phyloP scores from a whole-genome alignment of 2,888 invertebrate genomes.

The Scaptomyza cyrtandrae region DNA sequence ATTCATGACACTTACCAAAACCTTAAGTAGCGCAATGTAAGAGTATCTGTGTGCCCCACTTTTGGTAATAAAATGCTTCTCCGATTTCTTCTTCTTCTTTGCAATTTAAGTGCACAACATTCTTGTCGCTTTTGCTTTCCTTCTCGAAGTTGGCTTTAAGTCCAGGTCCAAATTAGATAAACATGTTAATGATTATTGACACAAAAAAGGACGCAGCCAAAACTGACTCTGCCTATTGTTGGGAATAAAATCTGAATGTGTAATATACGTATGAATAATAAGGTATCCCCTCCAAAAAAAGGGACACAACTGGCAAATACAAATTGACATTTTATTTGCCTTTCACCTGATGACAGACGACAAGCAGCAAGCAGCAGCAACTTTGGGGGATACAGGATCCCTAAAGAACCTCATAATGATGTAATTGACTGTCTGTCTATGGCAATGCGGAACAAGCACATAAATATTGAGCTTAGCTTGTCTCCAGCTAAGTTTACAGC shows the following conservation, averaged over 20 bases:
- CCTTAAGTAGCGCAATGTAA: slow-evolving; percentile 56
- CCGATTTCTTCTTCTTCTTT: slow-evolving; percentile 8
- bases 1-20: slow-evolving; percentile 47
- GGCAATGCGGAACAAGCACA: slow-evolving; percentile 34
- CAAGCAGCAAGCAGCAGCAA: slow-evolving; percentile 27
- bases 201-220: slow-evolving; percentile 61
- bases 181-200: slow-evolving; percentile 77
- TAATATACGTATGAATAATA: slow-evolving; percentile 77
- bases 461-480: slow-evolving; percentile 42
- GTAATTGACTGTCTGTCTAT: slow-evolving; percentile 44
- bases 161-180: slow-evolving; percentile 69
- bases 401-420: slow-evolving; percentile 39
- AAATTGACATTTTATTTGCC: slow-evolving; percentile 80
- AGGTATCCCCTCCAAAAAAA: slow-evolving; percentile 50
- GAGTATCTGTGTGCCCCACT: slow-evolving; percentile 16
- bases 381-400: neutral
- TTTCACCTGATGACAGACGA: slow-evolving; percentile 74
- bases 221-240: slow-evolving; percentile 4
- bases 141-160: slow-evolving; percentile 23
- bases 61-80: slow-evolving; percentile 36
- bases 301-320: slow-evolving; percentile 75
- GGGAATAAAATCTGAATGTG: slow-evolving; percentile 70
- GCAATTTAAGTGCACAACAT: slow-evolving; percentile 38
- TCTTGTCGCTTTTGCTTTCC: slow-evolving; percentile 22
- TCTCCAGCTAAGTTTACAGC: slow-evolving; percentile 15